Conservation (phyloP, 2,113 vertebrate genomes). For the Rhegmatorhina hoffmannsi region DNA sequence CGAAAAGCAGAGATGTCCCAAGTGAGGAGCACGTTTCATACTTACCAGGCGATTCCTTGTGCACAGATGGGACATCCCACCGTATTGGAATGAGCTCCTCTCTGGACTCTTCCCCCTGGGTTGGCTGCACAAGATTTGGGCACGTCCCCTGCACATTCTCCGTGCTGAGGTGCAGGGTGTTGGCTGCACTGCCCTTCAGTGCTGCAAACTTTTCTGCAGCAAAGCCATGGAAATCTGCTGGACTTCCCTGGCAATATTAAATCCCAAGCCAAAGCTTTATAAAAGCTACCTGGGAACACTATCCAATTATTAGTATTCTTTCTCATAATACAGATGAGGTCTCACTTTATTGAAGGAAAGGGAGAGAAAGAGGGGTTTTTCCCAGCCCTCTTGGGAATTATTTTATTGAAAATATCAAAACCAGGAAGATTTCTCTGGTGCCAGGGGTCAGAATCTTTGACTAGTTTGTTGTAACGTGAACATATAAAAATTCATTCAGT, state of each 20-base stretch:
- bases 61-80: not conserved
- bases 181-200: constrained; percentile 36
- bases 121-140: not conserved
- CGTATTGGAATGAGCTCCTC: not conserved
- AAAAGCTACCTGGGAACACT: constrained; percentile 69
- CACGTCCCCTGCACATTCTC: not conserved
- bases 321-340: constrained; percentile 71
- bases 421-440: constrained; percentile 67
- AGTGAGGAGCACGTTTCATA: not conserved
- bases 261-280: constrained; percentile 69
- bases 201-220: constrained; percentile 22
- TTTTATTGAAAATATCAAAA: constrained; percentile 79
- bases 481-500: constrained; percentile 77
- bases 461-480: constrained; percentile 74
- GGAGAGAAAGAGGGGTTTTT: constrained; percentile 20
- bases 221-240: constrained; percentile 61
- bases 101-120: not conserved
- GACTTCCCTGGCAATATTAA: constrained; percentile 68
- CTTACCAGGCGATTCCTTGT: not conserved
- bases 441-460: constrained; percentile 78
- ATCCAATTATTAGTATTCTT: constrained; percentile 79
- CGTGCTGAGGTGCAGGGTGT: constrained; percentile 10
- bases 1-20: not conserved
- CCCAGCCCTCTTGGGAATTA: constrained; percentile 71
- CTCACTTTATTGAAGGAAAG: constrained; percentile 74